A percentile compares a stretch with the other conserved stretches of the same genome.
Conservation (phyloP, 2,113 vertebrate genomes). For the Diphyllodes magnificus region DNA sequence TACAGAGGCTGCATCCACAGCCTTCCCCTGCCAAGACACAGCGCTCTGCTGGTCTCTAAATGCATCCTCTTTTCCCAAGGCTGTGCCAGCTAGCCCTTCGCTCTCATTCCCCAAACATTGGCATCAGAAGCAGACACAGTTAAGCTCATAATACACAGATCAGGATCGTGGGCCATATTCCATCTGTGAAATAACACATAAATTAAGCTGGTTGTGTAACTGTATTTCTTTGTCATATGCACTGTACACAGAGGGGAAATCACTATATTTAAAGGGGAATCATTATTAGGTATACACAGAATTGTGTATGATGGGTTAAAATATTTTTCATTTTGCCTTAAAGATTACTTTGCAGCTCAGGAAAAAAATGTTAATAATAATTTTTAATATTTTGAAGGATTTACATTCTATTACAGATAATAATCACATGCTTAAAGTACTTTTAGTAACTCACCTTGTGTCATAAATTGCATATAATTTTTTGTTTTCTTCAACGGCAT, state of each 20-base stretch:
- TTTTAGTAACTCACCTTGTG: constrained; percentile 79
- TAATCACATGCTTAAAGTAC: not conserved
- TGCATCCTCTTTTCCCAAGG: not conserved
- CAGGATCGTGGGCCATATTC: not conserved
- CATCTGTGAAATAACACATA: not conserved
- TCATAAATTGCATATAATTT: constrained; percentile 92
- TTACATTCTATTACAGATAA: not conserved
- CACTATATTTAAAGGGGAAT: not conserved
- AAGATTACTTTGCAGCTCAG: not conserved
- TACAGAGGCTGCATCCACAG: not conserved
- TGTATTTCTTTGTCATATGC: not conserved
- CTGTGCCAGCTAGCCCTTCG: not conserved
- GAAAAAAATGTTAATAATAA: not conserved
- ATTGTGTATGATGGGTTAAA: not conserved
- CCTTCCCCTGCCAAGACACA: not conserved
- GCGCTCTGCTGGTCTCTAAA: not conserved
- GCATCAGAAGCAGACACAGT: not conserved
- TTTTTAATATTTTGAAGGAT: not conserved
- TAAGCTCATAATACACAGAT: not conserved
- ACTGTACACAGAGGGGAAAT: not conserved
- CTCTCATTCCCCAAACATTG: not conserved
- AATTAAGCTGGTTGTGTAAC: not conserved
- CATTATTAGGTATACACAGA: not conserved
- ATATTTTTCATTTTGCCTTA: not conserved
- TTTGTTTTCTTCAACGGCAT: constrained; percentile 89